Percentiles rank a stretch among this genome's conserved stretches.
Conservation (phyloP, 2,797 vertebrate genomes). For the Tolypeutes matacus region DNA sequence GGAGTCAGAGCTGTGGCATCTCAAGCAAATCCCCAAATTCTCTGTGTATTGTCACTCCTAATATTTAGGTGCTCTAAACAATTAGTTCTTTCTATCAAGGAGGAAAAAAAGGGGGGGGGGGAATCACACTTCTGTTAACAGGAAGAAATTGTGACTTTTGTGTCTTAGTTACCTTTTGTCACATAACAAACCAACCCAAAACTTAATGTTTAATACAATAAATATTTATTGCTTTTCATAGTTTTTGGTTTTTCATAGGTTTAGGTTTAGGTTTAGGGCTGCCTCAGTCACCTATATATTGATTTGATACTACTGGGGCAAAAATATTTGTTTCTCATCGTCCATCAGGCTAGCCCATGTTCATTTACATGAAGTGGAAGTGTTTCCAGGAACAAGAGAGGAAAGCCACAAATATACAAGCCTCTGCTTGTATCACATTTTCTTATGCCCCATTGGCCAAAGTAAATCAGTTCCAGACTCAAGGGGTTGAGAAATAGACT, state of each 20-base stretch:
- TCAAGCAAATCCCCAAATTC: neutral
- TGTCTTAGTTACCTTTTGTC: neutral
- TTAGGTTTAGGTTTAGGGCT: rapidly evolving
- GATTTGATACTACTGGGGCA: neutral
- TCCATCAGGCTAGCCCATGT: too few relatives aligned
- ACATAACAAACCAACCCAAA: neutral
- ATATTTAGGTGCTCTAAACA: neutral
- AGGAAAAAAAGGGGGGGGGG: too few relatives aligned
- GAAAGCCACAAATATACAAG: rapidly evolving
- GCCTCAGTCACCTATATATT: neutral
- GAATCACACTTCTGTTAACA: neutral
- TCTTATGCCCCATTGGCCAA: neutral
- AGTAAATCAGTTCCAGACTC: neutral
- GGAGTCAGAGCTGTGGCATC: neutral
- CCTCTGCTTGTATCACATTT: neutral
- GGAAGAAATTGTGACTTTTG: neutral
- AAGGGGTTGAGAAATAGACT: neutral
- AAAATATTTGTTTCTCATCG: rapidly evolving
- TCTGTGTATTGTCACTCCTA: neutral
- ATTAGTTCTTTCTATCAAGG: neutral
- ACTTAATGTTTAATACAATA: neutral
- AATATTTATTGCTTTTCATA: neutral
- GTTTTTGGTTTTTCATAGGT: too few relatives aligned
- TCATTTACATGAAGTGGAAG: neutral
- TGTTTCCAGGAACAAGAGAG: neutral